Evolutionary conservation across 2,888 invertebrate genomes (phyloP).

Genomic region (Plebejus anna): DNA sequence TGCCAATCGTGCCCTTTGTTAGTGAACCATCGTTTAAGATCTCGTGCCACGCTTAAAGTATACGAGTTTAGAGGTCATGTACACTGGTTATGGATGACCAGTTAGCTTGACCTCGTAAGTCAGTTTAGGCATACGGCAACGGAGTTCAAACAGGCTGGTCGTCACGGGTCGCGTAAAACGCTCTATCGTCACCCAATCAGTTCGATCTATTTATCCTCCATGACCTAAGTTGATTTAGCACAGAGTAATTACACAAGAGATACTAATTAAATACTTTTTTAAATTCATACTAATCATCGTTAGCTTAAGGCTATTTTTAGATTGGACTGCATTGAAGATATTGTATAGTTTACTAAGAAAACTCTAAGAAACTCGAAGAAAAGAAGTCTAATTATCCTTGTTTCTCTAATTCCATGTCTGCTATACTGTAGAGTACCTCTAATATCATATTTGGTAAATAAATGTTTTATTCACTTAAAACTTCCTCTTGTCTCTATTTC

Average conservation of each 20-base stretch:
- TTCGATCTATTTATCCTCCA: conserved; percentile 21
- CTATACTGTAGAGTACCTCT: too few species aligned
- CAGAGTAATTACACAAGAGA: background rate
- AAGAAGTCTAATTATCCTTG: too few species aligned
- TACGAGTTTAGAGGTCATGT: background rate
- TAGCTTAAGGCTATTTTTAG: background rate
- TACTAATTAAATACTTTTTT: background rate
- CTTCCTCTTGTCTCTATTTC: too few species aligned
- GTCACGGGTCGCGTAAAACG: conserved; percentile 10
- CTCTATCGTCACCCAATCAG: conserved; percentile 26
- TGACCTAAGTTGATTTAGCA: conserved; percentile 18
- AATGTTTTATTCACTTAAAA: too few species aligned
- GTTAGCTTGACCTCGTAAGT: background rate
- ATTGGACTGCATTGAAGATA: too few species aligned
- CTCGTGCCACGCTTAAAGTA: background rate
- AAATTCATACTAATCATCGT: background rate
- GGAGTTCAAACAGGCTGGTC: background rate
- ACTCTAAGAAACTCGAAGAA: too few species aligned
- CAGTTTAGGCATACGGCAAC: background rate
- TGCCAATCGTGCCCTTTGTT: background rate
- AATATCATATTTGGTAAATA: too few species aligned
- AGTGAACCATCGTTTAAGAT: background rate
- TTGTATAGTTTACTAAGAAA: too few species aligned
- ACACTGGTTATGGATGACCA: background rate
- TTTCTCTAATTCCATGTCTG: too few species aligned